Evolutionary conservation across 2,113 vertebrate species (phyloP).

Genomic region (Alligator mississippiensis): DNA sequence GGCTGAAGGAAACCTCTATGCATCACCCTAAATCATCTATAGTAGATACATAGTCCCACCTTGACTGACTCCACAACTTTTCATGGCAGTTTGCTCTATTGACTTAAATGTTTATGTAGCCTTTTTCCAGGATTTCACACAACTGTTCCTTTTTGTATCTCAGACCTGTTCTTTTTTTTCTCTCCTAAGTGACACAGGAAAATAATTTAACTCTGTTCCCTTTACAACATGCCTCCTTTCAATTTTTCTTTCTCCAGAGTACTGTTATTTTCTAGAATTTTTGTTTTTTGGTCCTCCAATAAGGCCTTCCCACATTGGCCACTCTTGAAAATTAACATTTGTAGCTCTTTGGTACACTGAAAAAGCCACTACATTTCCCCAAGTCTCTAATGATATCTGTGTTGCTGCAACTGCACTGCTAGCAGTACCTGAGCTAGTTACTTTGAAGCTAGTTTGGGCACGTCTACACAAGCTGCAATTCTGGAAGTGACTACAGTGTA

Average conservation of each 20-base stretch:
- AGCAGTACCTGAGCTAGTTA: background rate
- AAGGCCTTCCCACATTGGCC: background rate
- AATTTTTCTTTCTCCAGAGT: background rate
- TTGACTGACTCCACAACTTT: constrained; percentile 4
- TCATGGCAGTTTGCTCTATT: constrained; percentile 45
- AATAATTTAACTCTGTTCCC: background rate
- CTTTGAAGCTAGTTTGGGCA: background rate
- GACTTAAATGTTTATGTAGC: constrained; percentile 25
- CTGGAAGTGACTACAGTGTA: background rate
- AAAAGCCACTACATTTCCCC: background rate
- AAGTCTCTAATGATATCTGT: background rate
- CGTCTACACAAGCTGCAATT: background rate
- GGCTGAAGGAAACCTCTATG: background rate
- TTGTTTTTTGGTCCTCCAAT: constrained; percentile 11
- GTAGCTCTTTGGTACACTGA: background rate
- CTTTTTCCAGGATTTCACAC: constrained; percentile 26
- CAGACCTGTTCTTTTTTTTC: background rate
- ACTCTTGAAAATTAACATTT: background rate
- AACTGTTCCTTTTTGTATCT: background rate
- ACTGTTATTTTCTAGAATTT: background rate
- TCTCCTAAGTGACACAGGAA: background rate
- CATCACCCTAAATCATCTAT: background rate
- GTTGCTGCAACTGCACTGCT: background rate
- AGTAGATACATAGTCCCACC: background rate
- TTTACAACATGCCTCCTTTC: background rate